Conservation (phyloP, 2,113 vertebrate species). For the Calonectris borealis region DNA sequence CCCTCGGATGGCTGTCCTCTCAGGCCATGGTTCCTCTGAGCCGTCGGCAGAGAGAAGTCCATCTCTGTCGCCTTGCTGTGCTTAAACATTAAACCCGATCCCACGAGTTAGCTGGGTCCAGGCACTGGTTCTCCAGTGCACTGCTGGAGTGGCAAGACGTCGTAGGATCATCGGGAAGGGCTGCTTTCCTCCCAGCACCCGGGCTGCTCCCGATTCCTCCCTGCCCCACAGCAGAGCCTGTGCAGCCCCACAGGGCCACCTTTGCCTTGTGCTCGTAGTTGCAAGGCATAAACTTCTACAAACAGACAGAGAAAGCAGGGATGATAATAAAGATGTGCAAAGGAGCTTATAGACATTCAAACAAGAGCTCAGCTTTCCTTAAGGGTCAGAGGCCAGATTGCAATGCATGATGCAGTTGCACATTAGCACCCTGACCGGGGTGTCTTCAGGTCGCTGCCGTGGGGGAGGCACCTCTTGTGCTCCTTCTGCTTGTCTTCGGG, state of each 20-base stretch:
- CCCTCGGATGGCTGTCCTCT: neutral
- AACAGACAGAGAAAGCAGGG: neutral
- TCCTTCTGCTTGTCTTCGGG: neutral
- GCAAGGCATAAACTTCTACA: neutral
- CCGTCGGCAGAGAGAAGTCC: neutral
- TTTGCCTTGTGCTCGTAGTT: neutral
- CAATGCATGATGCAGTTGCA: too few species aligned
- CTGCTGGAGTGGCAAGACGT: neutral
- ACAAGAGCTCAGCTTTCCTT: neutral
- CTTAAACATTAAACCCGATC: neutral
- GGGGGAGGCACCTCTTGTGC: neutral
- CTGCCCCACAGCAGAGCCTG: neutral
- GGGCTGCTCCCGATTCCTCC: neutral
- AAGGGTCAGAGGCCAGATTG: neutral
- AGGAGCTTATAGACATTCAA: neutral
- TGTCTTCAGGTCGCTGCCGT: neutral
- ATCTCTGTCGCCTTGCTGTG: neutral
- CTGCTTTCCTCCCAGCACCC: neutral
- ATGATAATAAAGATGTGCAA: neutral
- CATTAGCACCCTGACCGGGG: neutral
- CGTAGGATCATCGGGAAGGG: rapidly evolving
- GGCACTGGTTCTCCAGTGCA: neutral
- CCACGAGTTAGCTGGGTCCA: neutral
- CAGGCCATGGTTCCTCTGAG: neutral
- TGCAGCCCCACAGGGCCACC: neutral